Percentiles rank a stretch among this genome's conserved stretches.
These are phyloP conservation scores for Hestina assimilis DNA, from an alignment of 1,140 invertebrate genomes.

Conservation along the genomic window DNA sequence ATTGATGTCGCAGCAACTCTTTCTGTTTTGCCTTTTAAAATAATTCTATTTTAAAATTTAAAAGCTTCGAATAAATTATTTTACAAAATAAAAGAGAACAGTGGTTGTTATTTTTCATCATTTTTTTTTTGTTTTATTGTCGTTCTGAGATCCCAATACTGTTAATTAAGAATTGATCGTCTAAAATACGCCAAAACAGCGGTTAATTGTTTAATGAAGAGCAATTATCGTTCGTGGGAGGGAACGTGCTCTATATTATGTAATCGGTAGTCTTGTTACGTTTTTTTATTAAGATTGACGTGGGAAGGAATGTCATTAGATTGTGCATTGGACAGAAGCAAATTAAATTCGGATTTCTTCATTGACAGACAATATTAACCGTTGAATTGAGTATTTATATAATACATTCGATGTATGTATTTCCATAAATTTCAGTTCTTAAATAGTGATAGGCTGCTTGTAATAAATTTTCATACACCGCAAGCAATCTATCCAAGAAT, in stretches of 20 bases:
- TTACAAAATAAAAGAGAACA: too few relatives aligned
- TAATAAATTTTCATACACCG: too few relatives aligned
- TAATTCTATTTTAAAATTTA: not conserved
- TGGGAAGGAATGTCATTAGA: conserved; percentile 44
- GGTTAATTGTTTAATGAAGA: conserved; percentile 64
- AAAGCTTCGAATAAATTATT: too few relatives aligned
- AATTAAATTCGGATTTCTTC: conserved; percentile 19
- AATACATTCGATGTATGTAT: too few relatives aligned
- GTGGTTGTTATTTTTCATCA: not conserved
- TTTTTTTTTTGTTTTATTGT: not conserved
- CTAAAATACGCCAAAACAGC: conserved; percentile 37
- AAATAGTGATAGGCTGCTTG: too few relatives aligned
- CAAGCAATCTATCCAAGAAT: too few relatives aligned
- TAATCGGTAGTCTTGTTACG: conserved; percentile 51
- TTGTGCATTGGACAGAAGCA: conserved; percentile 31
- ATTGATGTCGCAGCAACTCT: not conserved
- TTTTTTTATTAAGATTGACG: conserved; percentile 68
- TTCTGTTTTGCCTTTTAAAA: not conserved
- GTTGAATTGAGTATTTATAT: too few relatives aligned
- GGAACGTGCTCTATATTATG: conserved; percentile 42
- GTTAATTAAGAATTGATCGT: conserved; percentile 32
- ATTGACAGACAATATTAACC: not conserved
- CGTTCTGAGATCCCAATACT: conserved; percentile 1
- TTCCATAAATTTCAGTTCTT: too few relatives aligned
- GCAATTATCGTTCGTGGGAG: conserved; percentile 54